A percentile compares a stretch with the other conserved stretches of the same genome.
Conservation (phyloP, 2,113 vertebrate genomes). For the Hydrolagus affinis region DNA sequence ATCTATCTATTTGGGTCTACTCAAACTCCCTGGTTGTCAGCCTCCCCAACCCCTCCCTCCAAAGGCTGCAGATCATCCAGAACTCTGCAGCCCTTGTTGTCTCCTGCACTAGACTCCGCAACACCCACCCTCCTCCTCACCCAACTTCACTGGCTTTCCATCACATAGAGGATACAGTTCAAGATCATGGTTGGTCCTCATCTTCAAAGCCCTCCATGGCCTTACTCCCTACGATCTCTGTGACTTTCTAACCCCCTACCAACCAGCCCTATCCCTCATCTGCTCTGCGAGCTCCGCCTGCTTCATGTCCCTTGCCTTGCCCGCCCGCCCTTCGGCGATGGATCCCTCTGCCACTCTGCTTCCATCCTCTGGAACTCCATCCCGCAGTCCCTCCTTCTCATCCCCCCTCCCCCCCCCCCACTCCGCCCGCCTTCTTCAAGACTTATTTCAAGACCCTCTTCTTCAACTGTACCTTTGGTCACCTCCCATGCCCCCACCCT, state of each 20-base stretch:
- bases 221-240: too few species aligned
- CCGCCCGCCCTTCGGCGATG: neutral
- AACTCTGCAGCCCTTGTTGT: too few species aligned
- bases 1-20: too few species aligned
- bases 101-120: too few species aligned
- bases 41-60: too few species aligned
- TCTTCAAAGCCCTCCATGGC: neutral
- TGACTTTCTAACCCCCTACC: too few species aligned
- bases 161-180: neutral
- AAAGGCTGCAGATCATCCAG: too few species aligned
- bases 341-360: neutral
- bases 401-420: neutral
- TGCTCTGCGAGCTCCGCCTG: too few species aligned
- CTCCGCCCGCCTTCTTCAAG: neutral
- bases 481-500: neutral
- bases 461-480: neutral
- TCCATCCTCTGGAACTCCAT: neutral
- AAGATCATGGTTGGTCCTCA: neutral
- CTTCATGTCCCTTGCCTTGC: too few species aligned
- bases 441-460: neutral
- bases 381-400: neutral
- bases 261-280: too few species aligned
- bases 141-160: neutral
- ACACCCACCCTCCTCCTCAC: neutral
- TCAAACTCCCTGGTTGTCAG: too few species aligned